Evolutionary conservation across 2,888 invertebrate genomes (phyloP).

Genomic region (Leptura quadrifasciata): DNA sequence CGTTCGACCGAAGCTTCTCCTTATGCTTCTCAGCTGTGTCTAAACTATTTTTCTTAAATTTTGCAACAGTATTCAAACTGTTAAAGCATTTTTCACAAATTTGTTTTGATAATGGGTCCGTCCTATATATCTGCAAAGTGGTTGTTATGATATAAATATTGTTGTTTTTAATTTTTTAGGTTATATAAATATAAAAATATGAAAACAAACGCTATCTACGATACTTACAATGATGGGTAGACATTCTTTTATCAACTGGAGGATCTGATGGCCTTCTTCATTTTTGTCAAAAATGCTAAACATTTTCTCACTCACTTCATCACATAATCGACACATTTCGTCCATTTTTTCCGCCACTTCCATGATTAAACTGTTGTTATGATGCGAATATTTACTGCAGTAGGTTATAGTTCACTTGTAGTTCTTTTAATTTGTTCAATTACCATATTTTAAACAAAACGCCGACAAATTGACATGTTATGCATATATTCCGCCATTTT

Average conservation of each 20-base stretch:
- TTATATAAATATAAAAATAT: conserved; percentile 28
- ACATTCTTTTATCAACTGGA: conserved; percentile 71
- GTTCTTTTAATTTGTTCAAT: conserved; percentile 47
- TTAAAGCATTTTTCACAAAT: conserved; percentile 70
- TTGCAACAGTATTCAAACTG: conserved; percentile 64
- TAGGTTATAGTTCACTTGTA: conserved; percentile 45
- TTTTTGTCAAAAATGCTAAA: conserved; percentile 71
- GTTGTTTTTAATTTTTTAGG: conserved; percentile 25
- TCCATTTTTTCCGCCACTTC: conserved; percentile 59
- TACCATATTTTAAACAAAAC: conserved; percentile 61
- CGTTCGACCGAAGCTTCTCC: conserved; percentile 59
- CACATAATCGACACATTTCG: conserved; percentile 71
- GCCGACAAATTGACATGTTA: conserved; percentile 65
- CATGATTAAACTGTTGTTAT: conserved; percentile 43
- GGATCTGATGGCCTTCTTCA: conserved; percentile 69
- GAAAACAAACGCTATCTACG: conserved; percentile 38
- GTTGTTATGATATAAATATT: conserved; percentile 38
- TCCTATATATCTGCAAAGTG: conserved; percentile 70
- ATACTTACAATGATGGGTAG: conserved; percentile 71
- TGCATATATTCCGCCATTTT: conserved; percentile 64
- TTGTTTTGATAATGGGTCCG: conserved; percentile 71
- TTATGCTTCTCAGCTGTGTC: conserved; percentile 67
- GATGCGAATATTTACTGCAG: conserved; percentile 39
- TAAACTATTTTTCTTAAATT: conserved; percentile 66
- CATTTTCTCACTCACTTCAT: conserved; percentile 66